Base-by-base conservation (phyloP, 2,113 vertebrate genomes). In the Dromiciops gliroides region DNA sequence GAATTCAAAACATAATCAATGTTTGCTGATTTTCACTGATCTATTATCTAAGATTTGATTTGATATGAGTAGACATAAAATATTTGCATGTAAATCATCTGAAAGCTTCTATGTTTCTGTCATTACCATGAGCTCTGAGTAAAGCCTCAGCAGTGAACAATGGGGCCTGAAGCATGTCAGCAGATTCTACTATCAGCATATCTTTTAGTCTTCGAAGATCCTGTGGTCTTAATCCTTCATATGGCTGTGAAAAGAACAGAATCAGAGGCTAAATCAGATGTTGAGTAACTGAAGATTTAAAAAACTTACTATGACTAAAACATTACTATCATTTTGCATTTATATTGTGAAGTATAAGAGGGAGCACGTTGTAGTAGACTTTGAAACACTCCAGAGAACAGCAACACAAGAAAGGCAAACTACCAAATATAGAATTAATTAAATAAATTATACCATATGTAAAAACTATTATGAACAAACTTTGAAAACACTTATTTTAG, bases 121-220 rank as follows among this genome's bases (percentile, higher is more conserved):
- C 53, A 93, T 98, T 99, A 99, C 99, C 99, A 89, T 99, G 99
- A 95, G 99, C 99, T 94, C 99, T 99, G 91, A 99, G 99, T 60
- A 99, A 98, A 95, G 99, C 99, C 98, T 99, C 99, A 95, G 99
- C 99, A 96, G 99, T 99, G 95, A 99, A 99, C 23, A 99, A 99
- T 0, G 99, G 99, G 50, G 99, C 99, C 97, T 99, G 99, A 94
- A 99, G 99, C 99, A 99, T 99, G 98, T 99, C 99, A 88, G 99
- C 99, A 37, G 99, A 99, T 98, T 99, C 99, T 98, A 99, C 99
- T 3, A 99, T 99, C 98, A 99, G 98, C 99, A 99, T 99, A 98
- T 99, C 99, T 98, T 99, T 99, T 91, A 99, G 98, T 97, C 98
- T 99, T 48, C 99, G 99, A 90, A 99, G 98, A 96, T 99, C 99